Evolutionary conservation across 2,113 vertebrate species (phyloP).

Genomic region (Entelurus aequoreus): DNA sequence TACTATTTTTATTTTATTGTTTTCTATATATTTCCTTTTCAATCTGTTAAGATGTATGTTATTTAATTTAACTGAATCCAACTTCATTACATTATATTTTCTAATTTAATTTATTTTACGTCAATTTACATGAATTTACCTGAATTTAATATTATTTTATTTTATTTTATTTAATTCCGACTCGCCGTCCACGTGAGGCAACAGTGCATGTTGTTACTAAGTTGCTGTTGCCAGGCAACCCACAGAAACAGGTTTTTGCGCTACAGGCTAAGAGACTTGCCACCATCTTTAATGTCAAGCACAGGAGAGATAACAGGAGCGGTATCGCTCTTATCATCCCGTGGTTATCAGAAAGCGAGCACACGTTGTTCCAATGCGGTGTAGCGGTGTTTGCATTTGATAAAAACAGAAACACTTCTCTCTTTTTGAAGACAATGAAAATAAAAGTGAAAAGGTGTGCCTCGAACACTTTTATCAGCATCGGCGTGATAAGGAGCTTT

Average conservation of each 20-base stretch:
- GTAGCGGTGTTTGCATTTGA: not conserved
- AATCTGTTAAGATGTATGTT: too few relatives aligned
- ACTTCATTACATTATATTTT: too few relatives aligned
- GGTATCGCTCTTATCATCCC: not conserved
- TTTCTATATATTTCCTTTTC: too few relatives aligned
- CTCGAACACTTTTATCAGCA: conserved; percentile 3
- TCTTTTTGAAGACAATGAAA: not conserved
- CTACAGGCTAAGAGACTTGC: not conserved
- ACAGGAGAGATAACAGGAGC: not conserved
- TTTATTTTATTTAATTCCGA: not conserved
- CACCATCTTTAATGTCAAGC: not conserved
- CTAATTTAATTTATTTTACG: too few relatives aligned
- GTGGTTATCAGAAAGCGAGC: not conserved
- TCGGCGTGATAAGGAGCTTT: conserved; percentile 14
- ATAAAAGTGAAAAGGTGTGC: conserved; percentile 1
- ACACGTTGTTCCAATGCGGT: not conserved
- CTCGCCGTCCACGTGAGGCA: not conserved
- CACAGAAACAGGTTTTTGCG: not conserved
- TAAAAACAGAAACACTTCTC: not conserved
- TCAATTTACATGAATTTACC: not conserved
- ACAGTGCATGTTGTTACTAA: not conserved
- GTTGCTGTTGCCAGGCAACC: not conserved
- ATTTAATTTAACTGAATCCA: too few relatives aligned
- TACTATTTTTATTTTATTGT: too few relatives aligned
- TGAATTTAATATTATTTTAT: not conserved